Evolutionary conservation across 2,113 vertebrate species (phyloP).

Genomic region (Halcyon malimbica): DNA sequence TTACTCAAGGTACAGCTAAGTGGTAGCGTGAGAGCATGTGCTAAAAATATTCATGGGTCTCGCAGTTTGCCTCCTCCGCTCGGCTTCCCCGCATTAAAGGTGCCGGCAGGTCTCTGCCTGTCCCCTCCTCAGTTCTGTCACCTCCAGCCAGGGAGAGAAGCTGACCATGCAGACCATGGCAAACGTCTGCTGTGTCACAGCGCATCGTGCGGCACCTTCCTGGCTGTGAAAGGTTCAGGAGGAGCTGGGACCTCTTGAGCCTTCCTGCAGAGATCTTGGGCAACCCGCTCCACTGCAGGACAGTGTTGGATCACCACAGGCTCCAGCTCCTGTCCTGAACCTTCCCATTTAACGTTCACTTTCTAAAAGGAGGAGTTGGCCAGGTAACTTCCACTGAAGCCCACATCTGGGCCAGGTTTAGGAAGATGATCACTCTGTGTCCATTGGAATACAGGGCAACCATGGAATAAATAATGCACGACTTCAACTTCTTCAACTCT

Average conservation of each 20-base stretch:
- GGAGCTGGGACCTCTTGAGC: neutral
- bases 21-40: neutral
- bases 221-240: neutral
- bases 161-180: accelerated
- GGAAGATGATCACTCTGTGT: accelerated
- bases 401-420: neutral
- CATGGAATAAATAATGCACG: neutral
- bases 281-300: accelerated
- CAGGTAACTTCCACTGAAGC: neutral
- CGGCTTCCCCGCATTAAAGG: neutral
- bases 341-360: accelerated
- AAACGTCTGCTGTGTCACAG: neutral
- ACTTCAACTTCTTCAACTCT: accelerated
- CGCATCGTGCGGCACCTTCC: neutral
- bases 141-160: accelerated
- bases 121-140: neutral
- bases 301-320: too few relatives aligned
- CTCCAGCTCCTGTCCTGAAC: neutral
- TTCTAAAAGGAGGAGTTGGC: accelerated
- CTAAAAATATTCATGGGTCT: neutral
- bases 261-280: too few relatives aligned
- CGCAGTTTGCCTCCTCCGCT: neutral
- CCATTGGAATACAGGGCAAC: neutral
- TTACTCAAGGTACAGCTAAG: neutral
- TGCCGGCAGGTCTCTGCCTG: neutral